Evolutionary conservation across 2,888 invertebrate genomes (phyloP), one percentile per base, ranked within the genome.

Genomic region (Tachina grossa): DNA sequence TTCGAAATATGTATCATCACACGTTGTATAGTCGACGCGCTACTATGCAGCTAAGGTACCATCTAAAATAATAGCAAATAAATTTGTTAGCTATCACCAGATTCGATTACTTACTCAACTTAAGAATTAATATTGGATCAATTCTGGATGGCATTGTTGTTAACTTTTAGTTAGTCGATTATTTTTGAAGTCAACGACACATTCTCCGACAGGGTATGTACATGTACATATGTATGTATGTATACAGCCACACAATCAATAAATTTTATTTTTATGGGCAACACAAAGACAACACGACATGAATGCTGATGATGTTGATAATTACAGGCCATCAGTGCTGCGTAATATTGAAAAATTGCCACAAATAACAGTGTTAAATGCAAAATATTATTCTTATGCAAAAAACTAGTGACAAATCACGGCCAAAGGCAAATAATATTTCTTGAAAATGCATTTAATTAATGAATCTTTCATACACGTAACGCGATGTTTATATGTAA

Each of bases 361-460:
- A 85, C 82, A 85, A 85, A 85, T 85, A 82, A 82, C 68, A 82
- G 85, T 74, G 82, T 75, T 85, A 83, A 85, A 82, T 75, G 78
- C 57, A 82, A 57, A 80, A 76, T 74, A 59, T 47, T 69, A 53
- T 69, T 69, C 41, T 22, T 22, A n/a, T 31, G 39, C 3, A 57
- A 78, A 31, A 75, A 75, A 79, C 69, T 82, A 85, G 85, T 85
- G 85, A 85, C 85, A 85, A 85, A 85, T 82, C 85, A 79, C 71
- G 61, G 78, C 85, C 78, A 47, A 69, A 65, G 82, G 85, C 82
- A 41, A 10, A 61, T 19, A 72, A 74, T 80, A 80, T 57, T 61
- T 78, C 16, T 57, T 31, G 41, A 55, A 81, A 69, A 41, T 49
- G 53, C 22, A 45, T 80, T 79, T 66, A 80, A 74, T 74, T 74